Evolutionary conservation across 2,797 vertebrate species (phyloP), one percentile per base, ranked within the genome.

Genomic region (Syngnathus acus): DNA sequence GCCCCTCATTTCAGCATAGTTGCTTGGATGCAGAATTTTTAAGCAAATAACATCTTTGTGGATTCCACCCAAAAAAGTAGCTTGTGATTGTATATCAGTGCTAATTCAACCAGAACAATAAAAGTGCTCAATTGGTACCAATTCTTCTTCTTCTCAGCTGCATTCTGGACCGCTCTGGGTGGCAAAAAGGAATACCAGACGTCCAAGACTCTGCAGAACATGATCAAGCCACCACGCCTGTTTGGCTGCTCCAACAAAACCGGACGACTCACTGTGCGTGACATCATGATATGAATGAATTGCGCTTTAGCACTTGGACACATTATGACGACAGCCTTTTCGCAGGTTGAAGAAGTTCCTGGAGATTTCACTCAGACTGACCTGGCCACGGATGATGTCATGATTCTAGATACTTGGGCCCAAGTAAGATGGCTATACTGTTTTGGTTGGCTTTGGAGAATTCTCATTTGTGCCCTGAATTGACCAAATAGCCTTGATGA

Each of bases 161-260:
- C 68, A 0, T 92, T 93, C 81, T 93, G 92, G 92, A 71, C 84
- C 65, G 71, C 85, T 68, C 83, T 93, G 59, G 90, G 91, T 0
- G 92, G 92, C 9, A 93, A 92, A 83, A 90, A 86, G 68, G 81
- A 87, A 0, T 93, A 93, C 74, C 92, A 93, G 88, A 90, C 86
- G 10, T 92, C 90, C 57, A 87, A 83, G 76, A 82, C 78, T 76
- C 86, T 93, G 78, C 84, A 78, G 69, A 80, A 73, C 1, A 51
- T 62, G 23, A 23, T 84, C 42, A 86, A 81, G 3, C 74, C 85
- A 5, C 90, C 92, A 1, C 91, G 92, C 51, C 86, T 93, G 65
- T 93, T 92, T 6, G 92, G 92, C 73, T 93, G 92, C 84, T 92
- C 91, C 81, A 93, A 93, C 87, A 93, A 92, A 83, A 90, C 83